Evolutionary conservation across 2,888 invertebrate genomes (phyloP).

Genomic region (Dromius quadrimaculatus): DNA sequence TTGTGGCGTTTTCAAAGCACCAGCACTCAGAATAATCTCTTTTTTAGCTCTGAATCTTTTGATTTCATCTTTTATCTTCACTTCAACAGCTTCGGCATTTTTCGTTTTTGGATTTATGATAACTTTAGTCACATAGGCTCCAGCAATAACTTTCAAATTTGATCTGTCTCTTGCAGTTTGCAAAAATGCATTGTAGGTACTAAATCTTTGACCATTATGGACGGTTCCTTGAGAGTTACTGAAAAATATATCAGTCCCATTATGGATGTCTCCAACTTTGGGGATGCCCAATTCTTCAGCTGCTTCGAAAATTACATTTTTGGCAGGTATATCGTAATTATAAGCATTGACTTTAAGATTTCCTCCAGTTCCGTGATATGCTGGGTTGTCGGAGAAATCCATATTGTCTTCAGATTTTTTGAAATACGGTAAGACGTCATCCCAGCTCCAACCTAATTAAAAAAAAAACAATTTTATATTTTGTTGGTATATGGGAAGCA

Average conservation of each 20-base stretch:
- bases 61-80: slow-evolving; percentile 57
- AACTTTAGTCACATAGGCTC: slow-evolving; percentile 70
- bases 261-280: slow-evolving; percentile 62
- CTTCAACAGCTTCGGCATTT: slow-evolving; percentile 66
- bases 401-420: slow-evolving; percentile 50
- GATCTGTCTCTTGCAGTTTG: slow-evolving; percentile 68
- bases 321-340: slow-evolving; percentile 29
- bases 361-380: slow-evolving; percentile 53
- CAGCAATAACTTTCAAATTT: slow-evolving; percentile 71
- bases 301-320: slow-evolving; percentile 52
- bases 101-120: slow-evolving; percentile 64
- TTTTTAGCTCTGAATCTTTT: slow-evolving; percentile 65
- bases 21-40: slow-evolving; percentile 73
- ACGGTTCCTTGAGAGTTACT: slow-evolving; percentile 64
- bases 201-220: slow-evolving; percentile 67
- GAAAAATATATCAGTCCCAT: slow-evolving; percentile 61
- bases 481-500: too few species aligned
- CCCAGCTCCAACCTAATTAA: slow-evolving; percentile 6
- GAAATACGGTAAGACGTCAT: slow-evolving; percentile 13
- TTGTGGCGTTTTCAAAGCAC: slow-evolving; percentile 75
- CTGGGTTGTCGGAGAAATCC: slow-evolving; percentile 30
- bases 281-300: slow-evolving; percentile 60
- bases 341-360: slow-evolving; percentile 49
- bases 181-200: slow-evolving; percentile 72
- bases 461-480: background rate